Conservation (phyloP, 2,888 invertebrate genomes). For the Sinhomidia bicolor region DNA sequence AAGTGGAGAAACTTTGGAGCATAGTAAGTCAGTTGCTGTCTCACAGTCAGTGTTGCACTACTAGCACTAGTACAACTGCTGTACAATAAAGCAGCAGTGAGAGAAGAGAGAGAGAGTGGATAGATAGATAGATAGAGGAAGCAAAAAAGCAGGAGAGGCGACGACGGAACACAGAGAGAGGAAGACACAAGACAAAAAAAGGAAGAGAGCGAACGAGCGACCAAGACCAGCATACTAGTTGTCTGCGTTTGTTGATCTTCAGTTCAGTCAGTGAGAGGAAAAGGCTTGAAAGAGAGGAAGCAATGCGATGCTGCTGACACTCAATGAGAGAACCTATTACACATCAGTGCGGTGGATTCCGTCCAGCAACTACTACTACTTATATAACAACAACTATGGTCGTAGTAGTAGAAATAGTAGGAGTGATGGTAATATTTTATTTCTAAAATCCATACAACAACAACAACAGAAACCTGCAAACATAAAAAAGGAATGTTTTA, state of each 20-base stretch:
- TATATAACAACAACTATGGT: slow-evolving; percentile 9
- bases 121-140: slow-evolving; percentile 52
- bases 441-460: slow-evolving; percentile 47
- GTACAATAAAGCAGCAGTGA: neutral
- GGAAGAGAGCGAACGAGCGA: slow-evolving; percentile 43
- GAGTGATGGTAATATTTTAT: slow-evolving; percentile 36
- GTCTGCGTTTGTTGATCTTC: slow-evolving; percentile 62
- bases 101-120: slow-evolving; percentile 34
- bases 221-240: slow-evolving; percentile 42
- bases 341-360: slow-evolving; percentile 54
- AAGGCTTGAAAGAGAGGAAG: slow-evolving; percentile 48
- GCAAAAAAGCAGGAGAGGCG: no score
- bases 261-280: slow-evolving; percentile 66
- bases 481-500: slow-evolving; percentile 58
- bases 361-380: slow-evolving; percentile 50
- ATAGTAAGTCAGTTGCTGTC: slow-evolving; percentile 39
- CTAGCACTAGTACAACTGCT: neutral
- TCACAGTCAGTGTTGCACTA: slow-evolving; percentile 22
- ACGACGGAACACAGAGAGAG: no score
- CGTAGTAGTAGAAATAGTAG: slow-evolving; percentile 35
- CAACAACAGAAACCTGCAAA: slow-evolving; percentile 60
- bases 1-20: slow-evolving; percentile 27
- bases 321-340: slow-evolving; percentile 47
- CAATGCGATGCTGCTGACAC: slow-evolving; percentile 63
- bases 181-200: slow-evolving; percentile 22